phyloP scores from a whole-genome alignment of 2,888 invertebrate species.

The Cataglyphis altisquamis region DNA sequence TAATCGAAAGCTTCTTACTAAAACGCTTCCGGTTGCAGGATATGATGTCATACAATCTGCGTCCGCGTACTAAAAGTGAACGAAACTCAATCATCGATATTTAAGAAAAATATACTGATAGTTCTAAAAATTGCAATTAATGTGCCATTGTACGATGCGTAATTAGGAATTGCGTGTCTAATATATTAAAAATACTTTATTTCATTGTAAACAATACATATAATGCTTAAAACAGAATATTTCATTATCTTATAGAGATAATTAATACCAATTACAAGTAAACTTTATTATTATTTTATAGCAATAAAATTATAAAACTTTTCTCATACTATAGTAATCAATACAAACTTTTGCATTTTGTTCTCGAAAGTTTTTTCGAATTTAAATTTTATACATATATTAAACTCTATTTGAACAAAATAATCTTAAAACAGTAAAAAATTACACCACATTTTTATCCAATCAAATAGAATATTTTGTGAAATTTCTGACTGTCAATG shows the following conservation, averaged over 20 bases:
- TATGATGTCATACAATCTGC: slow-evolving; percentile 62
- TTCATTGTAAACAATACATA: neutral
- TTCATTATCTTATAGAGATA: neutral
- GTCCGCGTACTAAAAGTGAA: slow-evolving; percentile 49
- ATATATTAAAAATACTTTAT: neutral
- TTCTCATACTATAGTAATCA: neutral
- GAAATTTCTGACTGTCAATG: too few species aligned
- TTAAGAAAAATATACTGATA: slow-evolving; percentile 44
- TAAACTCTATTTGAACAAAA: too few species aligned
- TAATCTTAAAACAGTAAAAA: neutral
- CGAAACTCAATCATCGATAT: slow-evolving; percentile 65
- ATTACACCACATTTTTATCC: too few species aligned
- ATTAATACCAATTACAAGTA: neutral
- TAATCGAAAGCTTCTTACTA: slow-evolving; percentile 59
- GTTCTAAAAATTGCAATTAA: slow-evolving; percentile 46
- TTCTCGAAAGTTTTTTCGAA: neutral
- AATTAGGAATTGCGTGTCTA: neutral
- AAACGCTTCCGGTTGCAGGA: slow-evolving; percentile 67
- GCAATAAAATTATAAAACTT: neutral
- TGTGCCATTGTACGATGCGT: neutral
- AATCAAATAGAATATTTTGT: too few species aligned
- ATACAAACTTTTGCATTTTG: neutral
- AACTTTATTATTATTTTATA: neutral
- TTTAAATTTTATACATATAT: too few species aligned
- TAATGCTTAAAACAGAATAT: neutral